Evolutionary conservation across 2,113 vertebrate species (phyloP).

Genomic region (Lamprotornis superbus): DNA sequence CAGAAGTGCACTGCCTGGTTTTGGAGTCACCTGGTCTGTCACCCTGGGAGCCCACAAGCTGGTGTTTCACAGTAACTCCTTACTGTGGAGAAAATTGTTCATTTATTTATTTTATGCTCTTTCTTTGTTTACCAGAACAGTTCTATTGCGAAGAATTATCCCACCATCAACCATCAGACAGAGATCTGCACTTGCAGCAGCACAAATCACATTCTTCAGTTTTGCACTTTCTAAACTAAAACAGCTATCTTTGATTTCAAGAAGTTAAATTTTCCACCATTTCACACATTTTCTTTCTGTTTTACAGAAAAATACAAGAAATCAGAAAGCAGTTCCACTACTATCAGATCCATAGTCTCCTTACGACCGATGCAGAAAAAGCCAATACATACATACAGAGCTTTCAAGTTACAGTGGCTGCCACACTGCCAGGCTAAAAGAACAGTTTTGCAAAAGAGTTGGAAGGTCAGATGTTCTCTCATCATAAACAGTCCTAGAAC

Average conservation of each 20-base stretch:
- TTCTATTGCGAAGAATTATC: not conserved
- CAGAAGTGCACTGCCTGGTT: not conserved
- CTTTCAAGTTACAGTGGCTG: not conserved
- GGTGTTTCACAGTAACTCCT: not conserved
- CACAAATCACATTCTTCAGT: not conserved
- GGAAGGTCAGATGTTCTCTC: not conserved
- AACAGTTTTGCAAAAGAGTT: not conserved
- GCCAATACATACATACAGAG: not conserved
- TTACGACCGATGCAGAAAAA: not conserved
- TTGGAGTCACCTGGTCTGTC: not conserved
- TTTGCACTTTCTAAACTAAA: not conserved
- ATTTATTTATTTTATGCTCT: not conserved
- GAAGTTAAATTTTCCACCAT: not conserved
- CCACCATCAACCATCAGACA: not conserved
- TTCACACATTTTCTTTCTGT: not conserved
- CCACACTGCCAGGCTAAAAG: not conserved
- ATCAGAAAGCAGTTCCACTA: not conserved
- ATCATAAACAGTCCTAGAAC: not conserved
- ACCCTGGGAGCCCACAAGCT: not conserved
- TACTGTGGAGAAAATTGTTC: not conserved
- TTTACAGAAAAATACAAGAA: not conserved
- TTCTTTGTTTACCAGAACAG: not conserved
- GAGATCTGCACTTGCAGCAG: not conserved
- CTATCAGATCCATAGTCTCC: not conserved
- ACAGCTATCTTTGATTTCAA: not conserved